Evolutionary conservation across 2,888 invertebrate species (phyloP), one percentile per base, ranked within the genome.

Genomic region (Rotaria socialis): DNA sequence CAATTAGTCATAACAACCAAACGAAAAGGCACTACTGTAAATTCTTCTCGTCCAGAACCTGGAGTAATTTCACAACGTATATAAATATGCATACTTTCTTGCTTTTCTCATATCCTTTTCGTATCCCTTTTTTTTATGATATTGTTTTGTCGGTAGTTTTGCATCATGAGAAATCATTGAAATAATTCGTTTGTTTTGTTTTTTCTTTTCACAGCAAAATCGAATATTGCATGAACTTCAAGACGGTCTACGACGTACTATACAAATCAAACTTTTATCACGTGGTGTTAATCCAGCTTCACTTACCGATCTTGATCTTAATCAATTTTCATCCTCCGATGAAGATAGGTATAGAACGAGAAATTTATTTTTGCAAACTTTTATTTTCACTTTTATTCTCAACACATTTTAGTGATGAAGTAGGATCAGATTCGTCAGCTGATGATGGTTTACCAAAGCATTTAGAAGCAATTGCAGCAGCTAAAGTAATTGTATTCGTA

Each of bases 401-500:
- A n/a, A 19, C 2, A 50, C 14, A n/a, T 16, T 85, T 24, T n/a
- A 86, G 86, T 85, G 86, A 86, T 60, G 86, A 86, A 52, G 86
- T 50, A 19, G 87, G 87, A 27, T 85, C 85, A 47, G 87, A 87
- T 47, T 85, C 85, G 41, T 87, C 87, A 43, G 84, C 52, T 24
- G 87, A 87, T 75, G 87, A 87, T 84, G 87, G 87, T 27, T 67
- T 87, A 47, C 87, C 87, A 41, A 74, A 85, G 19, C 87, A 87
- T 56, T 41, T 86, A 24, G 86, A 86, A 84, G 67, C 50, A 10
- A 85, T 85, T 50, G 86, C 86, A 47, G 80, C 80, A 47, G 80
- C 80, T 3, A 80, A 80, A n/a, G 80, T 80, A 80, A 10, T 22
- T 55, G 5, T 55, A 22, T 55, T 55, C 55, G 22, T 55, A 55